Conservation (phyloP, 92 coral and sea anemone species). For the Parazoanthus swiftii region DNA sequence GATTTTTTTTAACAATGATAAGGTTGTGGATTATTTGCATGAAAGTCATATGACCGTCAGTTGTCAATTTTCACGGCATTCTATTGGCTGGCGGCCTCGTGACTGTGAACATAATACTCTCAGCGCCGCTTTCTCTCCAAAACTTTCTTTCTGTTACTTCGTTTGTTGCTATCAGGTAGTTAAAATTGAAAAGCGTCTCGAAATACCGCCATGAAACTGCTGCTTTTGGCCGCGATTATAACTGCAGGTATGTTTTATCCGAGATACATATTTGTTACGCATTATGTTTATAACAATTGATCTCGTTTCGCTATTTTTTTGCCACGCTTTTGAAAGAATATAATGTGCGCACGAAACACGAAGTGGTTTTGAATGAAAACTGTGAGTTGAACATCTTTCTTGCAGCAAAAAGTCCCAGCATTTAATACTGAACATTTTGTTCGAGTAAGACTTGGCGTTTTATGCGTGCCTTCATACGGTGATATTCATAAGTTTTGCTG, state of each 20-base stretch:
- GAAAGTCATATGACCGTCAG: conserved; percentile 21
- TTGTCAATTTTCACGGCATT: conserved; percentile 1
- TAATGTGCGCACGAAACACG: no score
- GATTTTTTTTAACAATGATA: not conserved
- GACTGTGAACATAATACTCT: not conserved
- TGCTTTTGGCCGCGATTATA: conserved; percentile 41
- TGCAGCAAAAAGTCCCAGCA: no score
- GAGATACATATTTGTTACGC: not conserved
- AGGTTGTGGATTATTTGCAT: not conserved
- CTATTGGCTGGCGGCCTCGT: conserved; percentile 4
- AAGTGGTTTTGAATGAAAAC: no score
- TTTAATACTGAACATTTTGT: no score
- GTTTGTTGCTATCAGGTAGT: not conserved
- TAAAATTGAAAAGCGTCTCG: not conserved
- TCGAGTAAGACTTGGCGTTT: no score
- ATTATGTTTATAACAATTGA: no score
- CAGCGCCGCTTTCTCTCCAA: no score
- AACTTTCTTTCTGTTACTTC: not conserved
- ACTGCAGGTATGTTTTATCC: conserved; percentile 39
- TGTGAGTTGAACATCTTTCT: no score
- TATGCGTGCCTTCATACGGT: no score
- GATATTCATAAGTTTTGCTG: no score
- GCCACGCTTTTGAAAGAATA: not conserved
- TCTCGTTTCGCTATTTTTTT: not conserved
- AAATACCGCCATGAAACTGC: conserved; percentile 42